Percentiles rank a stretch among this genome's conserved stretches.
These are phyloP conservation scores for Pyxicephalus adspersus DNA, from an alignment of 2,113 vertebrate genomes.

Conservation along the genomic window DNA sequence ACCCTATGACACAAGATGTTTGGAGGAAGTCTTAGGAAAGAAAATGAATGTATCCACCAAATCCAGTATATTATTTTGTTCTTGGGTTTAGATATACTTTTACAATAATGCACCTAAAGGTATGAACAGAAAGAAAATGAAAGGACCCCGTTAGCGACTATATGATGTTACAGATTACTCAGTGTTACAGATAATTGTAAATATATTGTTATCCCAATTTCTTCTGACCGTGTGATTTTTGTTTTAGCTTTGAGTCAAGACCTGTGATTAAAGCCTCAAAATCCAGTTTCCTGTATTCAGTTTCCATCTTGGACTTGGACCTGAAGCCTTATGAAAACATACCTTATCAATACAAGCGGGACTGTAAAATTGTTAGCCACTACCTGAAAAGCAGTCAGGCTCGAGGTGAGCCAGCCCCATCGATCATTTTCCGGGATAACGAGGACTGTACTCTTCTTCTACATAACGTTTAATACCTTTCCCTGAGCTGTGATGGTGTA, in stretches of 20 bases:
- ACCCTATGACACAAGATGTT: too few species aligned
- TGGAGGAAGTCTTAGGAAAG: too few species aligned
- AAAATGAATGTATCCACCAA: too few species aligned
- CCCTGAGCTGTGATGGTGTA: not conserved
- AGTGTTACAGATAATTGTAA: not conserved
- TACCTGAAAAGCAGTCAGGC: slow-evolving; percentile 80
- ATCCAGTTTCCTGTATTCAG: slow-evolving; percentile 81
- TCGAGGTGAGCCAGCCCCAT: slow-evolving; percentile 71
- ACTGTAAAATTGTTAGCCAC: slow-evolving; percentile 89
- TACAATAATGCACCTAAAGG: too few species aligned
- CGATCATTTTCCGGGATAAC: slow-evolving; percentile 75
- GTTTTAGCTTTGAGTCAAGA: slow-evolving; percentile 75
- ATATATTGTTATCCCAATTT: too few species aligned
- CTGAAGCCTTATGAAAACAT: slow-evolving; percentile 93
- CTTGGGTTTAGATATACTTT: too few species aligned
- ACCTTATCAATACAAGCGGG: slow-evolving; percentile 86
- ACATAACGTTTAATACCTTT: slow-evolving; percentile 73
- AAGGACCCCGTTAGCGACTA: too few species aligned
- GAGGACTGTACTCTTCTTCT: slow-evolving; percentile 93
- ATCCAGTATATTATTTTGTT: too few species aligned
- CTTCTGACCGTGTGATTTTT: slow-evolving; percentile 40
- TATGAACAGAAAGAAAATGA: too few species aligned
- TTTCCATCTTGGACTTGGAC: slow-evolving; percentile 93
- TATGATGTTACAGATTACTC: not conserved
- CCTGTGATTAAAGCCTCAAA: slow-evolving; percentile 75